A percentile compares a stretch with the other conserved stretches of the same genome.
phyloP scores from a whole-genome alignment of 2,797 vertebrate species.

The Sebastes kiyomatsui region DNA sequence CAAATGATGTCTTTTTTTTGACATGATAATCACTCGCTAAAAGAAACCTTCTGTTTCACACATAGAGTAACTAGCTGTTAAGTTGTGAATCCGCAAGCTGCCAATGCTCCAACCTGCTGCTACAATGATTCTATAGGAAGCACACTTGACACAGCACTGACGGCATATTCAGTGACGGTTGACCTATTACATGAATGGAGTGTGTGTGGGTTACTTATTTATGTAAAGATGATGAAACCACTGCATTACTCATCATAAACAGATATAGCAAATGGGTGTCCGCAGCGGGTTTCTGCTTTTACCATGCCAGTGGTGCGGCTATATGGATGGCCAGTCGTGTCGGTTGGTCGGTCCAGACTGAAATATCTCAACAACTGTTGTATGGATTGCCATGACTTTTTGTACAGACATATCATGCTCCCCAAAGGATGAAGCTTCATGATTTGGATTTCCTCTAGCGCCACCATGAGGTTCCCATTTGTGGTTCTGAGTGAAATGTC shows the following conservation, averaged over 20 bases:
- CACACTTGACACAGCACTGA: background rate
- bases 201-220: background rate
- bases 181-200: background rate
- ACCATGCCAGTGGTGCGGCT: background rate
- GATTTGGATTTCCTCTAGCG: too few relatives aligned
- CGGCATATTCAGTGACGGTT: background rate
- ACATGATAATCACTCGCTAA: background rate
- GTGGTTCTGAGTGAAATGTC: background rate
- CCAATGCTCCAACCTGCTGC: background rate
- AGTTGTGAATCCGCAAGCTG: background rate
- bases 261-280: background rate
- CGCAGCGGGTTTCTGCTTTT: background rate
- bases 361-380: background rate
- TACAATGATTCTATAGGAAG: background rate
- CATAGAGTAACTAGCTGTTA: conserved; percentile 10
- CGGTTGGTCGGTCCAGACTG: background rate
- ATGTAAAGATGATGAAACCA: background rate
- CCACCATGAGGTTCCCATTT: too few relatives aligned
- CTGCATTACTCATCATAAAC: background rate
- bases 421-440: too few relatives aligned
- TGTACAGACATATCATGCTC: too few relatives aligned
- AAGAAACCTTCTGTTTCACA: conserved; percentile 2
- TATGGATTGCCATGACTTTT: too few relatives aligned
- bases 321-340: background rate
- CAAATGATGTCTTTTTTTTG: background rate